A percentile compares a stretch with the other conserved stretches of the same genome.
phyloP scores from a whole-genome alignment of 2,888 invertebrate species.

The Dryocosmus kuriphilus region DNA sequence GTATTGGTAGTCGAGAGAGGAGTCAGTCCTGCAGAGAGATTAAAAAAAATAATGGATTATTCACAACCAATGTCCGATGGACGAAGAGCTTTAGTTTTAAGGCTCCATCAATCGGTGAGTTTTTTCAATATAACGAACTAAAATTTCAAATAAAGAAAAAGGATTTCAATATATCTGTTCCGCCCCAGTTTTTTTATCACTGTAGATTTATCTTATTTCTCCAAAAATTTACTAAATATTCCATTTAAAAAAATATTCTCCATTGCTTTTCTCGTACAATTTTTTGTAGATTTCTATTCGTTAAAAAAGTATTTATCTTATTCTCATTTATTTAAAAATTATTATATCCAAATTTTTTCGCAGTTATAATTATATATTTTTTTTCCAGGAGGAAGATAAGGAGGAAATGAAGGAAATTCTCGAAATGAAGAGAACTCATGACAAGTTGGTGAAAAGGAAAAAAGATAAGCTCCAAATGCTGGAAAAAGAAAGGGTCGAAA shows the following conservation, averaged over 20 bases:
- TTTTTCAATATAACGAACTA: conserved; percentile 2
- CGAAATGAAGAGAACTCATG: conserved; percentile 93
- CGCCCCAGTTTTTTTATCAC: neutral
- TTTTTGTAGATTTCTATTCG: too few relatives aligned
- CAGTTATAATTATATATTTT: neutral
- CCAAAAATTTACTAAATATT: neutral
- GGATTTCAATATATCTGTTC: neutral
- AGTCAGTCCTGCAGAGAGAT: conserved; percentile 92
- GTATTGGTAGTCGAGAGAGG: conserved; percentile 98
- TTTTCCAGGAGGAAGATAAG: conserved; percentile 90
- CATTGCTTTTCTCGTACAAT: too few relatives aligned
- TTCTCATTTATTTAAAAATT: too few relatives aligned
- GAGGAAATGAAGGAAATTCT: conserved; percentile 96
- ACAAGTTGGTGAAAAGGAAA: conserved; percentile 87
- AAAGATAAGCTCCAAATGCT: conserved; percentile 63
- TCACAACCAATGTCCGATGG: conserved; percentile 97
- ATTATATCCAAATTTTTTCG: neutral
- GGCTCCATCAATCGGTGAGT: conserved; percentile 92
- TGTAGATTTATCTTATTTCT: neutral
- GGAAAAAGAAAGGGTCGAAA: conserved; percentile 52
- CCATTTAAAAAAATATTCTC: too few relatives aligned
- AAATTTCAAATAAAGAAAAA: neutral
- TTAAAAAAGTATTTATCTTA: too few relatives aligned
- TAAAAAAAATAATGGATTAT: conserved; percentile 92
- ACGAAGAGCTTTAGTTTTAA: conserved; percentile 89